Percentiles rank a stretch among this genome's conserved stretches.
phyloP scores from a whole-genome alignment of 2,113 vertebrate species.

The Herpetotheres cachinnans region DNA sequence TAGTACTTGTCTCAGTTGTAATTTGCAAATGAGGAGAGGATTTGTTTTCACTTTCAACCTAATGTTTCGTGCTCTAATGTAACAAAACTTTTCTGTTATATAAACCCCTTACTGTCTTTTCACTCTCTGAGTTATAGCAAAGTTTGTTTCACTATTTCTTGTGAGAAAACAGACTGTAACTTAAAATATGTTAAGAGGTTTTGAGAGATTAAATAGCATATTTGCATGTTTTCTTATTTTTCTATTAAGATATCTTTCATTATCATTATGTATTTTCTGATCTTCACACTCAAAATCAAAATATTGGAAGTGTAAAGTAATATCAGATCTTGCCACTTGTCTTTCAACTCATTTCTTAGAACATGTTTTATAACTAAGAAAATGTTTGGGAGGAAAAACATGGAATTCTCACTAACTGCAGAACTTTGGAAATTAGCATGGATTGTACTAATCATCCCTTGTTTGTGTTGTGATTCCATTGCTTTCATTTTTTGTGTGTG shows the following conservation, averaged over 20 bases:
- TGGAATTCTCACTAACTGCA: neutral
- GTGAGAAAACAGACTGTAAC: neutral
- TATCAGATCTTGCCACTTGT: neutral
- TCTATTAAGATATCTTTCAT: neutral
- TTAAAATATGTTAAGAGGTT: neutral
- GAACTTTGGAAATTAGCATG: neutral
- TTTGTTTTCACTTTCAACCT: neutral
- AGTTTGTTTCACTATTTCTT: neutral
- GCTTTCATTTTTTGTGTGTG: neutral
- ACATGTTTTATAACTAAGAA: neutral
- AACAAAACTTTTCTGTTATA: neutral
- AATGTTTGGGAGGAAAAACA: neutral
- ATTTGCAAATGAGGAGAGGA: neutral
- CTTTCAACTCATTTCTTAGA: neutral
- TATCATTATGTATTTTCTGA: neutral
- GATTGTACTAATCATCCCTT: neutral
- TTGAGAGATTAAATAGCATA: neutral
- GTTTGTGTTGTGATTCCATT: neutral
- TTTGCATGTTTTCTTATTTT: neutral
- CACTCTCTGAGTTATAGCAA: neutral
- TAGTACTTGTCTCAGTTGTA: neutral
- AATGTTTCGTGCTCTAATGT: neutral
- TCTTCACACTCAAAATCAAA: neutral
- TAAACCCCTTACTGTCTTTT: neutral
- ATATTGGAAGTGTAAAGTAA: neutral